Evolutionary conservation across 2,888 invertebrate genomes (phyloP), one percentile per base, ranked within the genome.

Genomic region (Sylvicola cinctus): DNA sequence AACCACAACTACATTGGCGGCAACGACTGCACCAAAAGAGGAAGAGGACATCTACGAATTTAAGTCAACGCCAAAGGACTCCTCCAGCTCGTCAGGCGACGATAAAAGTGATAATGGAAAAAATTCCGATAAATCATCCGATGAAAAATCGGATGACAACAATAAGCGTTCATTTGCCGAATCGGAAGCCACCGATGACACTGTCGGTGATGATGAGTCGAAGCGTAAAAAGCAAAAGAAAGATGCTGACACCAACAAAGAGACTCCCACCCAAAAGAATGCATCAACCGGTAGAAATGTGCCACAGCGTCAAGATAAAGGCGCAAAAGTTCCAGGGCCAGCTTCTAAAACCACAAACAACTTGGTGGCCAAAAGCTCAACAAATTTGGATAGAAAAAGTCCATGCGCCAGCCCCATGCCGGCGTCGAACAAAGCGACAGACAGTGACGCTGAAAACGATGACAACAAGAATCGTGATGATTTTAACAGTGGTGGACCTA

Each of bases 211-310:
- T 31, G 75, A 77, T 12, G 74, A 74, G 35, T 64, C 62, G 27
- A 73, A 74, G 42, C 66, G 73, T 35, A 81, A 81, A 51, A 73
- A 79, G 52, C 15, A 8, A 5, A 64, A 74, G n/a, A 81, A 79
- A 50, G 81, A 80, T 34, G 64, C 66, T 23, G 67, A 71, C 40
- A 61, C 60, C 36, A 55, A 62, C 41, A 70, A 74, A 58, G 63
- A 68, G 39, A 54, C 58, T 58, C 32, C 20, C 4, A 45, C 45
- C 62, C 63, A 47, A 29, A 56, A 56, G 37, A 46, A 57, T 10
- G 48, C 46, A 10, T 45, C 54, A 13, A 47, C 44, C 20, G 49
- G 54, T 8, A 50, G 53, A 23, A 35, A 45, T 25, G 34, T 36
- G 25, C 45, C 50, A 10, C 46, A 48, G 12, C 44, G 54, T 29